A percentile compares a stretch with the other conserved stretches of the same genome.
These are phyloP conservation scores for Temnothorax unifasciatus DNA, from an alignment of 2,888 invertebrate species.

Conservation along the genomic window DNA sequence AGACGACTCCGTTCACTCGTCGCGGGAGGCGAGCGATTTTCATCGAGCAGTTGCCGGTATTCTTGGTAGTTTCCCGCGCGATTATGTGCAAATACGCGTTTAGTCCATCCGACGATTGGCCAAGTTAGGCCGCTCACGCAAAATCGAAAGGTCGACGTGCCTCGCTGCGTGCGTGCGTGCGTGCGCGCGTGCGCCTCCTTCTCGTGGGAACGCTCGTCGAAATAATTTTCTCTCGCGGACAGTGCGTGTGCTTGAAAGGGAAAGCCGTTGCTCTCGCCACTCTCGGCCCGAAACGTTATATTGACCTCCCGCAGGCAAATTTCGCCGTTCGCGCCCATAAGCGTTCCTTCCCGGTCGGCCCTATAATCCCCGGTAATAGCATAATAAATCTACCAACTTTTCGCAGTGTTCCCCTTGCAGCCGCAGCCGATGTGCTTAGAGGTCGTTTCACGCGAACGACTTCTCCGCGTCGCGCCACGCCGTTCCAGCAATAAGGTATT, in stretches of 20 bases:
- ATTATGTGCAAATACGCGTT: background rate
- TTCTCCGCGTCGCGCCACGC: conserved; percentile 11
- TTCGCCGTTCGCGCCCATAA: conserved; percentile 70
- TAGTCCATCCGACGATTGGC: conserved; percentile 29
- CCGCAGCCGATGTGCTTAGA: conserved; percentile 45
- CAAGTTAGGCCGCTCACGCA: conserved; percentile 31
- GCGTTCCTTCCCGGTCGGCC: conserved; percentile 65
- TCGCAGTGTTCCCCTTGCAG: conserved; percentile 60
- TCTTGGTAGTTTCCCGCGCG: conserved; percentile 10
- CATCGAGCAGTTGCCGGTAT: background rate
- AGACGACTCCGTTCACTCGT: conserved; percentile 25
- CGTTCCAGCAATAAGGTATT: conserved; percentile 3
- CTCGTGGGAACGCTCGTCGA: conserved; percentile 67
- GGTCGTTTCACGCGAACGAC: conserved; percentile 47
- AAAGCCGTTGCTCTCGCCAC: conserved; percentile 32
- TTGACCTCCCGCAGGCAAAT: conserved; percentile 78
- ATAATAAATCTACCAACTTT: conserved; percentile 80
- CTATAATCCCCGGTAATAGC: conserved; percentile 78
- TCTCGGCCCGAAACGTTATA: conserved; percentile 55
- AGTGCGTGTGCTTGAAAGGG: conserved; percentile 53
- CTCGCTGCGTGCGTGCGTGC: background rate
- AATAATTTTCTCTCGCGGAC: conserved; percentile 60
- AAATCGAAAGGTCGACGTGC: conserved; percentile 55
- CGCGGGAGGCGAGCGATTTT: background rate
- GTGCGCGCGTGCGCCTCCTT: background rate